Conservation (phyloP, 2,888 invertebrate genomes). For the Lysandra bellargus region DNA sequence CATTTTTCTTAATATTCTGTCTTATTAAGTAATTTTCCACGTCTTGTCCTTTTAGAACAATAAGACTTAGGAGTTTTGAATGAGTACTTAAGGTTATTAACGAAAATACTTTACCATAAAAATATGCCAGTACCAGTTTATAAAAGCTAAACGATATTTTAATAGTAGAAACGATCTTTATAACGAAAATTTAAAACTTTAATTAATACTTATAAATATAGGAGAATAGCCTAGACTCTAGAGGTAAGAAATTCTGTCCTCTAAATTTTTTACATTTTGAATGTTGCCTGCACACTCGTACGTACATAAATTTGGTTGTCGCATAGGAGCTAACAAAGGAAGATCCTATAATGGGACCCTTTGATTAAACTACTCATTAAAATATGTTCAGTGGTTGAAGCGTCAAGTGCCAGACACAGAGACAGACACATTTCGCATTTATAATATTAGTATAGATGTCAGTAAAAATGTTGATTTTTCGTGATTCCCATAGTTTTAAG, state of each 20-base stretch:
- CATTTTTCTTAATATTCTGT: slow-evolving; percentile 36
- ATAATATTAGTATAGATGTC: not conserved
- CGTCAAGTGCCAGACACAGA: not conserved
- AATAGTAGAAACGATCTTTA: too few relatives aligned
- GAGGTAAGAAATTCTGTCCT: too few relatives aligned
- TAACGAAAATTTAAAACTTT: not conserved
- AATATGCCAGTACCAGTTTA: not conserved
- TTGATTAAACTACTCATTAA: too few relatives aligned
- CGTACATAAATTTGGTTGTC: too few relatives aligned
- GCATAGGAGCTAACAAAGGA: too few relatives aligned
- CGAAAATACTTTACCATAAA: not conserved
- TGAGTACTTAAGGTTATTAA: not conserved
- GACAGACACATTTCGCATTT: not conserved
- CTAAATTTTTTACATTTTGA: too few relatives aligned
- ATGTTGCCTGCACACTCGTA: too few relatives aligned
- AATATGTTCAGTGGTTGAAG: not conserved
- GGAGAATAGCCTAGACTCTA: not conserved
- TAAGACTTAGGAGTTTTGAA: slow-evolving; percentile 11
- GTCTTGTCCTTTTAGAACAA: slow-evolving; percentile 13
- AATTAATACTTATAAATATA: not conserved
- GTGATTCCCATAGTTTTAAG: not conserved
- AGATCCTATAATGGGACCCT: too few relatives aligned
- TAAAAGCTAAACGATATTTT: not conserved
- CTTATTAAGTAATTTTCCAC: slow-evolving; percentile 1
- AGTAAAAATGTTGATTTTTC: not conserved